Evolutionary conservation across 2,113 vertebrate species (phyloP).

Genomic region (Alligator sinensis): DNA sequence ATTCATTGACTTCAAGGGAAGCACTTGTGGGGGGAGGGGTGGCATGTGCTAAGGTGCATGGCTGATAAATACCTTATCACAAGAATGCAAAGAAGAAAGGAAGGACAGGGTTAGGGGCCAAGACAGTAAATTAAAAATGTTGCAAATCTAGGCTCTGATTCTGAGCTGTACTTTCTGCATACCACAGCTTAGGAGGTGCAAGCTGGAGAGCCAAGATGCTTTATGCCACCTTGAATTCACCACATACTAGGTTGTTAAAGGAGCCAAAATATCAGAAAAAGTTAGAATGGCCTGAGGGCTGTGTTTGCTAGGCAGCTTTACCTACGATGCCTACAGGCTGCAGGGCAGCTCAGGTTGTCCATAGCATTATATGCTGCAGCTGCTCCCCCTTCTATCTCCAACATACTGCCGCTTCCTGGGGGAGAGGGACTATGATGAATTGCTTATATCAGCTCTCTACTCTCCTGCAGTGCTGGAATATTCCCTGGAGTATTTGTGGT

Average conservation of each 20-base stretch:
- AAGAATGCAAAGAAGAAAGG: too few species aligned
- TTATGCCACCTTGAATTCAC: not conserved
- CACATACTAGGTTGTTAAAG: not conserved
- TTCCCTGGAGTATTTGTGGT: not conserved
- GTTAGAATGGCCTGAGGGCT: fast-evolving
- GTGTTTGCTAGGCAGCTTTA: not conserved
- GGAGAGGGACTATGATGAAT: fast-evolving
- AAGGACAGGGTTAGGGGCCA: not conserved
- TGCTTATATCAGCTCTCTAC: not conserved
- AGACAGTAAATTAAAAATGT: not conserved
- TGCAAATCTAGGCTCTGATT: not conserved
- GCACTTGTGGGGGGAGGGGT: too few species aligned
- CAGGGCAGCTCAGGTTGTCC: not conserved
- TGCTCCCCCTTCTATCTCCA: not conserved
- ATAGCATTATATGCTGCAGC: not conserved
- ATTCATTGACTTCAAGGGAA: not conserved
- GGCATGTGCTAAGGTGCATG: too few species aligned
- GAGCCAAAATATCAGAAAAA: not conserved
- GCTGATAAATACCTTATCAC: too few species aligned
- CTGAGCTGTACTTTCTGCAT: not conserved
- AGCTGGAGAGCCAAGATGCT: not conserved
- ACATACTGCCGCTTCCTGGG: not conserved
- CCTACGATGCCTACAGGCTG: fast-evolving
- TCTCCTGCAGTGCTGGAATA: not conserved
- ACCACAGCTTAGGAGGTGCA: not conserved